A percentile compares a stretch with the other conserved stretches of the same genome.
Evolutionary conservation across 2,797 vertebrate species (phyloP).

Genomic region (Acestrorhynchus altus): DNA sequence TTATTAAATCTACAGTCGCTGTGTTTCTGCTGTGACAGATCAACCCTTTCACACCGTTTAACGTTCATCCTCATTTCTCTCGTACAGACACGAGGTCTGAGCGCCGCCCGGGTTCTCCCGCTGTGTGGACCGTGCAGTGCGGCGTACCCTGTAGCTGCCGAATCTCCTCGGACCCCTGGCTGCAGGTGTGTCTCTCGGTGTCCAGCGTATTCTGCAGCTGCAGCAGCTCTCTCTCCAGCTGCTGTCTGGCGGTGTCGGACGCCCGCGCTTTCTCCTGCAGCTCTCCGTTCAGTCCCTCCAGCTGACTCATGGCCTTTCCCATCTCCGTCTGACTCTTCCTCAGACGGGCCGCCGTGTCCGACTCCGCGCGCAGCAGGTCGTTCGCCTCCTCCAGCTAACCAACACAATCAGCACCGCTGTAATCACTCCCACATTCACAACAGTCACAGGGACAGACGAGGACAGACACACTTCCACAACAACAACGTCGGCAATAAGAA

Average conservation of each 20-base stretch:
- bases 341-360: conserved; percentile 92
- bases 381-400: conserved; percentile 94
- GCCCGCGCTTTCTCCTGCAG: conserved; percentile 90
- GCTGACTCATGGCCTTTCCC: conserved; percentile 88
- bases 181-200: conserved; percentile 91
- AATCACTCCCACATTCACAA: too few species aligned
- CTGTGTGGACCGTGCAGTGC: background rate
- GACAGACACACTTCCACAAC: too few species aligned
- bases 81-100: too few species aligned
- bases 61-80: too few species aligned
- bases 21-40: too few species aligned
- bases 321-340: conserved; percentile 95
- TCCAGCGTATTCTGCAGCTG: conserved; percentile 90
- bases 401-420: background rate
- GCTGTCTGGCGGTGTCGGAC: conserved; percentile 86
- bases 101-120: background rate
- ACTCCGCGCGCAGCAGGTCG: conserved; percentile 92
- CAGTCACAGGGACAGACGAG: too few species aligned
- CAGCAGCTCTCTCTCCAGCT: conserved; percentile 62
- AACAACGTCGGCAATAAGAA: too few species aligned
- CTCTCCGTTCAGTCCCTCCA: conserved; percentile 92
- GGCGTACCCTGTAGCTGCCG: conserved; percentile 90
- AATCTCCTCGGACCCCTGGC: conserved; percentile 96
- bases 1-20: too few species aligned
- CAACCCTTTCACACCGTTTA: too few species aligned